A percentile compares a stretch with the other conserved stretches of the same genome.
Evolutionary conservation across 2,888 invertebrate genomes (phyloP).

Genomic region (Cataglyphis albicans): DNA sequence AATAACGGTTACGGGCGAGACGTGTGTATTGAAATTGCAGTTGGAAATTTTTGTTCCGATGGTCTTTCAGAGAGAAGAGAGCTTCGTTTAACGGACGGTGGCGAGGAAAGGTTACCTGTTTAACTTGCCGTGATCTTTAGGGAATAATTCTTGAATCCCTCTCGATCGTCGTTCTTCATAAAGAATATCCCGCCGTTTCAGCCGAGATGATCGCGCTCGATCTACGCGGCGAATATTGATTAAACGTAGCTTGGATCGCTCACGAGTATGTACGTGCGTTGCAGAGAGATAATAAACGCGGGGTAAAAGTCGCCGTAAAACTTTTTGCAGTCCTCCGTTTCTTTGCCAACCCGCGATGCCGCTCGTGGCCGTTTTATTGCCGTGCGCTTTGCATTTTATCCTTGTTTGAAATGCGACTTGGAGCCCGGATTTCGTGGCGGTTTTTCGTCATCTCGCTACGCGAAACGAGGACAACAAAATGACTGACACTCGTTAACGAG

Average conservation of each 20-base stretch:
- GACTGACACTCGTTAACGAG: constrained; percentile 23
- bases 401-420: constrained; percentile 36
- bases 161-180: neutral
- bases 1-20: neutral
- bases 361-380: constrained; percentile 39
- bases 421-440: neutral
- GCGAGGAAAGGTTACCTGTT: constrained; percentile 40
- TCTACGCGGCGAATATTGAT: constrained; percentile 37
- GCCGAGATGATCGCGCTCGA: constrained; percentile 3
- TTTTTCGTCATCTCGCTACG: constrained; percentile 2
- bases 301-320: constrained; percentile 69
- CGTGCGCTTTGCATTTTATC: constrained; percentile 39
- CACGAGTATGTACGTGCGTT: constrained; percentile 31
- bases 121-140: constrained; percentile 47
- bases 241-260: constrained; percentile 46
- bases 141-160: constrained; percentile 21
- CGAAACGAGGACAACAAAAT: constrained; percentile 14
- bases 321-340: constrained; percentile 58
- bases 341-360: constrained; percentile 45
- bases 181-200: constrained; percentile 7
- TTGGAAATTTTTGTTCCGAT: constrained; percentile 19
- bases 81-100: neutral
- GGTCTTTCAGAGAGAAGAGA: neutral
- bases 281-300: constrained; percentile 66
- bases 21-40: neutral